These are phyloP conservation scores for Folsomia candida DNA, from an alignment of 2,888 invertebrate genomes.

Conservation along the genomic window DNA sequence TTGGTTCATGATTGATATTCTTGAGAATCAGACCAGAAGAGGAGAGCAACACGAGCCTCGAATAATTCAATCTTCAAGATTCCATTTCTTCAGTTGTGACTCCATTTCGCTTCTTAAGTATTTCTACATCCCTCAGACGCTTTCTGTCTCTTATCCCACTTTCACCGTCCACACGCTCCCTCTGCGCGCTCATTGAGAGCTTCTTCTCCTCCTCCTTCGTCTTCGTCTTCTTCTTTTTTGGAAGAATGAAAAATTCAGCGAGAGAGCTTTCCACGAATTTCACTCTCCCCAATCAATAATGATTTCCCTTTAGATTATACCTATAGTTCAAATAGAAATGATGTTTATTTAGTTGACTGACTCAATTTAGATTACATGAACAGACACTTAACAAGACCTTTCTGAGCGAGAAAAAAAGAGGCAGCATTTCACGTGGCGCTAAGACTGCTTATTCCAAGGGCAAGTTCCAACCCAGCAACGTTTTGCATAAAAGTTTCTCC, in stretches of 20 bases:
- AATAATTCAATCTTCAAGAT: slow-evolving; percentile 11
- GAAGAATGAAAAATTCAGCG: slow-evolving; percentile 13
- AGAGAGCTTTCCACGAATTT: not conserved
- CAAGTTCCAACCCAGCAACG: too few relatives aligned
- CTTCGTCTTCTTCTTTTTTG: not conserved
- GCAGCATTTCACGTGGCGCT: too few relatives aligned
- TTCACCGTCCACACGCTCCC: too few relatives aligned
- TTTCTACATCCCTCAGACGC: not conserved
- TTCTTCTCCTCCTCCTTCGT: not conserved
- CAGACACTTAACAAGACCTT: too few relatives aligned
- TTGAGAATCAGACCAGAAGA: slow-evolving; percentile 1
- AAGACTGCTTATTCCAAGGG: too few relatives aligned
- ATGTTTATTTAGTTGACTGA: slow-evolving; percentile 15
- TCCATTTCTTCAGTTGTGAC: slow-evolving; percentile 1
- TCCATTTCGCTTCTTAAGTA: not conserved
- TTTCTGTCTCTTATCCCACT: too few relatives aligned
- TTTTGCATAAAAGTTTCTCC: too few relatives aligned
- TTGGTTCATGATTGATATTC: slow-evolving; percentile 15
- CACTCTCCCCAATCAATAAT: slow-evolving; percentile 7
- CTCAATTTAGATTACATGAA: slow-evolving; percentile 8
- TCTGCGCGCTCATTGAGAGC: too few relatives aligned
- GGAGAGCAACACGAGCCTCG: not conserved
- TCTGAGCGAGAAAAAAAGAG: too few relatives aligned
- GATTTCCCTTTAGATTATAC: slow-evolving; percentile 14
- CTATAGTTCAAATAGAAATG: slow-evolving; percentile 9